Percentiles rank a stretch among this genome's conserved stretches.
phyloP scores from a whole-genome alignment of 2,797 vertebrate genomes.

The Pseudochirops cupreus region DNA sequence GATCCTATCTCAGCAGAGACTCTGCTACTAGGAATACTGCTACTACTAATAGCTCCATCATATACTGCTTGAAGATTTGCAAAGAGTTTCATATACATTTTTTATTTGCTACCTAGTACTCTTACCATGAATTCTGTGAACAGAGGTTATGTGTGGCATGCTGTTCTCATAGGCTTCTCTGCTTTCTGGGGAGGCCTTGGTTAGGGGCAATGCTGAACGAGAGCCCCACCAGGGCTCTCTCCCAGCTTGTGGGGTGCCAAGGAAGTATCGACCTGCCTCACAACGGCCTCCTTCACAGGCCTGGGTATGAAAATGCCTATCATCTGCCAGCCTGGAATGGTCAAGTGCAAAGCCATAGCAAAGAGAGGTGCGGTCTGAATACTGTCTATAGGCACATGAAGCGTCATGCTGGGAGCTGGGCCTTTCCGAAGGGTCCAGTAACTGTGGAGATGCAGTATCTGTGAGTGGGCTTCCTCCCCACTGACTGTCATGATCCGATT shows the following conservation, averaged over 20 bases:
- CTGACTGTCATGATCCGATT: slow-evolving; percentile 96
- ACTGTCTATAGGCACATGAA: slow-evolving; percentile 93
- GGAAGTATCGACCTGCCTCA: slow-evolving; percentile 95
- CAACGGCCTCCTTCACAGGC: slow-evolving; percentile 93
- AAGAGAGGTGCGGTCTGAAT: slow-evolving; percentile 88
- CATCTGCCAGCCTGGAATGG: slow-evolving; percentile 89
- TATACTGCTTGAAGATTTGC: background rate
- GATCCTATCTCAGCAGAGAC: background rate
- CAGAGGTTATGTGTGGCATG: slow-evolving; percentile 92
- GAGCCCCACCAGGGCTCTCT: slow-evolving; percentile 94
- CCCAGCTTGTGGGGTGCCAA: slow-evolving; percentile 90
- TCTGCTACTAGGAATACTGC: background rate
- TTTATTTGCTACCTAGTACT: slow-evolving; percentile 2
- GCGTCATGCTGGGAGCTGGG: slow-evolving; percentile 87
- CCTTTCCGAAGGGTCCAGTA: slow-evolving; percentile 91
- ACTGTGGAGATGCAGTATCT: slow-evolving; percentile 93
- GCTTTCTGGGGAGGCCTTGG: slow-evolving; percentile 92
- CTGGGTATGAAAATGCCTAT: slow-evolving; percentile 91
- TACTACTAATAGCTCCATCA: background rate
- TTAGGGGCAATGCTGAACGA: slow-evolving; percentile 88
- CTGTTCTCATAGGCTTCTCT: slow-evolving; percentile 90
- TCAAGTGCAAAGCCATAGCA: slow-evolving; percentile 91
- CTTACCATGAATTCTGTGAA: slow-evolving; percentile 94
- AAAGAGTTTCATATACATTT: background rate
- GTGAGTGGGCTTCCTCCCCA: slow-evolving; percentile 97